These are phyloP conservation scores for Acromyrmex heyeri DNA, from an alignment of 1,140 invertebrate species.

Conservation along the genomic window DNA sequence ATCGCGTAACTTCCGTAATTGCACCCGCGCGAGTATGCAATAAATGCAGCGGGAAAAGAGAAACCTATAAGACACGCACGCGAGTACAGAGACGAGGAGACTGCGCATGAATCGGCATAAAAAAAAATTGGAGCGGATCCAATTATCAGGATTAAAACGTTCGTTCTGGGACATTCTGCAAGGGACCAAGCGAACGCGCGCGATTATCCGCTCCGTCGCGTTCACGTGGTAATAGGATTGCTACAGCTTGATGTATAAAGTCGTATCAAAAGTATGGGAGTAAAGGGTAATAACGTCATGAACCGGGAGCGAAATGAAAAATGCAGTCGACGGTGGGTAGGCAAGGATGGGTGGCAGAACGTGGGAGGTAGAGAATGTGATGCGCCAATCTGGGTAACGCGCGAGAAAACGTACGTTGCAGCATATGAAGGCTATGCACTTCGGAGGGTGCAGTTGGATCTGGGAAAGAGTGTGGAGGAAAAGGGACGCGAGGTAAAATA, in stretches of 20 bases:
- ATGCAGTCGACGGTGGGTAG: constrained; percentile 44
- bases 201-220: constrained; percentile 64
- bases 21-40: constrained; percentile 26
- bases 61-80: constrained; percentile 20
- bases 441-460: constrained; percentile 8
- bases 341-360: background rate
- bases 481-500: constrained; percentile 27
- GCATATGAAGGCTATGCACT: constrained; percentile 6
- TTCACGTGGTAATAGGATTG: constrained; percentile 70
- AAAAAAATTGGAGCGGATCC: constrained; percentile 56
- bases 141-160: constrained; percentile 70
- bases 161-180: constrained; percentile 32
- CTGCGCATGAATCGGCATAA: constrained; percentile 54
- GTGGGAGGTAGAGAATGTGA: constrained; percentile 30
- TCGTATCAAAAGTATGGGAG: constrained; percentile 67
- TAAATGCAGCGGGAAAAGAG: constrained; percentile 19
- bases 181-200: constrained; percentile 8
- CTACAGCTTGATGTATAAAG: constrained; percentile 66
- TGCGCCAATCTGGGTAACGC: constrained; percentile 55
- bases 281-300: constrained; percentile 68
- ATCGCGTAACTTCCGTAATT: constrained; percentile 40
- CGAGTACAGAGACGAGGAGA: background rate
- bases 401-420: constrained; percentile 24
- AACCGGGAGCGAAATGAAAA: constrained; percentile 66
- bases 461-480: background rate